phyloP scores from a whole-genome alignment of 2,797 vertebrate species.

The Myripristis murdjan region DNA sequence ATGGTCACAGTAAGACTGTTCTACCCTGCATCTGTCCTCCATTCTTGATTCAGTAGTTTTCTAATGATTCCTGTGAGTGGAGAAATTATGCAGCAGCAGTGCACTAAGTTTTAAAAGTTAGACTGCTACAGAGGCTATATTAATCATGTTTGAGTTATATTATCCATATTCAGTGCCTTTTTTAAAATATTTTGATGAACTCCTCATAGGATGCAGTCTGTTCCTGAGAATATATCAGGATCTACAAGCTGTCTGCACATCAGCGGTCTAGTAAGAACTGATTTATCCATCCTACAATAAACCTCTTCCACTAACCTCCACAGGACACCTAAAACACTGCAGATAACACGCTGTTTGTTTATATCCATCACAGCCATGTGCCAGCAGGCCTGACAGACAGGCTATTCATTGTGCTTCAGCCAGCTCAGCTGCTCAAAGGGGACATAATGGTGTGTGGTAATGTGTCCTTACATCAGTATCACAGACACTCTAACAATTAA shows the following conservation, averaged over 20 bases:
- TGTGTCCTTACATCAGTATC: background rate
- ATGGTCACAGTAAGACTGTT: background rate
- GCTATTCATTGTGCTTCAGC: conserved; percentile 89
- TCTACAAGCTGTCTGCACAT: conserved; percentile 91
- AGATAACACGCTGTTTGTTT: conserved; percentile 24
- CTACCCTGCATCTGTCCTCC: background rate
- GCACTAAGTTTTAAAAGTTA: too few relatives aligned
- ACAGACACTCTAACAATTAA: background rate
- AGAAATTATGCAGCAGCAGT: too few relatives aligned
- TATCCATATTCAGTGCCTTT: background rate
- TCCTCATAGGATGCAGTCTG: conserved; percentile 89
- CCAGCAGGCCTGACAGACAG: conserved; percentile 82
- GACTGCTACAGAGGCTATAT: too few relatives aligned
- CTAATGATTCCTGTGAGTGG: too few relatives aligned
- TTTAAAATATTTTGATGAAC: too few relatives aligned
- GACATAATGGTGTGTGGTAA: conserved; percentile 92
- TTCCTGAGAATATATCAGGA: conserved; percentile 94
- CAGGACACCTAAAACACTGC: background rate
- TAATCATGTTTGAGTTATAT: background rate
- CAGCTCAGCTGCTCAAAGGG: conserved; percentile 93
- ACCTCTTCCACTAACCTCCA: background rate
- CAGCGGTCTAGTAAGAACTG: conserved; percentile 92
- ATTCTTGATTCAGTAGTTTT: too few relatives aligned
- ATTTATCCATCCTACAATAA: background rate
- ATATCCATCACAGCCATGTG: conserved; percentile 78